Evolutionary conservation across 2,888 invertebrate species (phyloP).

Genomic region (Liodrosophila aerea): DNA sequence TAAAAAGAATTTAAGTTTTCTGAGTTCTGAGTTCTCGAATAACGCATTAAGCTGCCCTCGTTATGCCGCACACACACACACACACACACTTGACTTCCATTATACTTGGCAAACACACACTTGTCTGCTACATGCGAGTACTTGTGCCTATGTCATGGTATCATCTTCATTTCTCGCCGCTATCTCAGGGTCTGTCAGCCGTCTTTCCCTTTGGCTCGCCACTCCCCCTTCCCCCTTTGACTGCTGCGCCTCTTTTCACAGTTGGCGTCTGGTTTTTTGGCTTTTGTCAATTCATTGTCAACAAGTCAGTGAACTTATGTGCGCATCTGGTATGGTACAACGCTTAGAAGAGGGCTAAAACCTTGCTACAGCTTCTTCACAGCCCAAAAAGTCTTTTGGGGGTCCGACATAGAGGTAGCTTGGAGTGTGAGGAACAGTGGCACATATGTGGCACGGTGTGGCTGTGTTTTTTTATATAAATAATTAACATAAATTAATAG

Average conservation of each 20-base stretch:
- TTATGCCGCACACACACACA: slow-evolving; percentile 1
- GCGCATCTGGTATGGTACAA: slow-evolving; percentile 31
- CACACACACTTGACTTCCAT: slow-evolving; percentile 21
- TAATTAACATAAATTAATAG: slow-evolving; percentile 74
- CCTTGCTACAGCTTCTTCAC: too few relatives aligned
- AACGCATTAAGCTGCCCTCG: slow-evolving; percentile 13
- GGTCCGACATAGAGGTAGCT: too few relatives aligned
- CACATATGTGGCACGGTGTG: slow-evolving; percentile 39
- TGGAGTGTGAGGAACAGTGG: background rate
- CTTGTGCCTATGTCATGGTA: slow-evolving; percentile 51
- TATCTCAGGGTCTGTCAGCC: slow-evolving; percentile 21
- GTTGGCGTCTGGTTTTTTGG: slow-evolving; percentile 43
- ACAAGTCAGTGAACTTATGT: slow-evolving; percentile 72
- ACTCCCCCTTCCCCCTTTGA: slow-evolving; percentile 14
- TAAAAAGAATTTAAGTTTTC: background rate
- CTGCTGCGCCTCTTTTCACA: slow-evolving; percentile 33
- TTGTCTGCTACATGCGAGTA: slow-evolving; percentile 35
- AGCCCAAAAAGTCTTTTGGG: too few relatives aligned
- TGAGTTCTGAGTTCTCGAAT: slow-evolving; percentile 1
- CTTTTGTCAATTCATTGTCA: slow-evolving; percentile 74
- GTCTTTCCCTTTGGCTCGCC: slow-evolving; percentile 5
- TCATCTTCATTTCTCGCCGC: slow-evolving; percentile 58
- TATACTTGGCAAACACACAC: slow-evolving; percentile 28
- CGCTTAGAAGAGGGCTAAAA: slow-evolving; percentile 33
- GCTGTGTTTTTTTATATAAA: slow-evolving; percentile 68